Percentiles rank a stretch among this genome's conserved stretches.
Conservation (phyloP, 2,113 vertebrate species). For the Halcyon senegalensis region DNA sequence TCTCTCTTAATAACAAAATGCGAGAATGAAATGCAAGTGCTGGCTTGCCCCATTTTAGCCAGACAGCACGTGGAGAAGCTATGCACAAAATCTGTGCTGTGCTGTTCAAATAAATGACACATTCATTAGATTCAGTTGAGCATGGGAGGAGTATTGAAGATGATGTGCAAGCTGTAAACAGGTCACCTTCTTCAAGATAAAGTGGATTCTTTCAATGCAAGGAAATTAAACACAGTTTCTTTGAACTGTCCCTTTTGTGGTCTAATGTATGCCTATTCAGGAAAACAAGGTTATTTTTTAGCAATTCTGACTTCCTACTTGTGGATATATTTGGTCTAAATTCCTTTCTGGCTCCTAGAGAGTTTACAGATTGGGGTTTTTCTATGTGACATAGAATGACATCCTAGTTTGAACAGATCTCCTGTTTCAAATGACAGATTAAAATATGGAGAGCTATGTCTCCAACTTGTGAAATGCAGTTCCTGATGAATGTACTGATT, state of each 20-base stretch:
- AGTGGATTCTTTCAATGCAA: background rate
- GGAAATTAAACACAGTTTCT: background rate
- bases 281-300: background rate
- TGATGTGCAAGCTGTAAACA: slow-evolving; percentile 8
- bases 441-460: background rate
- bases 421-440: background rate
- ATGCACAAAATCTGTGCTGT: background rate
- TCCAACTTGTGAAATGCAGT: background rate
- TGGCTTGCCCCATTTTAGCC: background rate
- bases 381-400: background rate
- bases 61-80: background rate
- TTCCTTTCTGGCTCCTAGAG: background rate
- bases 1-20: background rate
- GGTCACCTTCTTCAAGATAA: background rate
- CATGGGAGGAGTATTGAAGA: background rate
- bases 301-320: background rate
- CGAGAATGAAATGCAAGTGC: background rate
- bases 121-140: background rate
- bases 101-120: slow-evolving; percentile 1
- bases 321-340: background rate
- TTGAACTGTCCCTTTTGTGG: background rate
- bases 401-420: background rate
- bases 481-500: slow-evolving; percentile 4
- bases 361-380: background rate
- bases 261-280: background rate